These are phyloP conservation scores for Polypedilum pembai DNA, from an alignment of 1,140 invertebrate species.

Conservation along the genomic window DNA sequence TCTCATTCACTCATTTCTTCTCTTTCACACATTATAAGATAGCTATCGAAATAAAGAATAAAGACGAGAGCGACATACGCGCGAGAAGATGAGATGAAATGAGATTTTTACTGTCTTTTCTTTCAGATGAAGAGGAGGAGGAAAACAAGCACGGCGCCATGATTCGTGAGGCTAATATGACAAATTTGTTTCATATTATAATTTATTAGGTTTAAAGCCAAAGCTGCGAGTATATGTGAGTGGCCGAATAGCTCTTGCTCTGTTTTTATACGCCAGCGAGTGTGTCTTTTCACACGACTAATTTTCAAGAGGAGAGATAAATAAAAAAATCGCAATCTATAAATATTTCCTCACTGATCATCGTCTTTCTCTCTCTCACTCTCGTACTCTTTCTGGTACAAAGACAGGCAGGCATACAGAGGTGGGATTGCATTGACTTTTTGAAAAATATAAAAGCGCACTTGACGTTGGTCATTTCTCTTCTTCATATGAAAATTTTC, in stretches of 20 bases:
- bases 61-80: background rate
- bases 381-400: too few species aligned
- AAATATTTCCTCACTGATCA: conserved; percentile 13
- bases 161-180: conserved; percentile 23
- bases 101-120: conserved; percentile 1
- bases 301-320: background rate
- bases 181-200: conserved; percentile 27
- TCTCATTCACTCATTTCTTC: too few species aligned
- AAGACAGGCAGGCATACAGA: background rate
- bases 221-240: conserved; percentile 2
- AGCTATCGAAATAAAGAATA: background rate
- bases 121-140: background rate
- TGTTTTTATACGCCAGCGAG: background rate
- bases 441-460: background rate
- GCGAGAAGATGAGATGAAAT: background rate
- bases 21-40: background rate
- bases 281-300: background rate
- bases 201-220: conserved; percentile 22
- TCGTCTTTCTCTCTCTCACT: too few species aligned
- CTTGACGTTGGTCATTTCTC: background rate
- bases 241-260: background rate
- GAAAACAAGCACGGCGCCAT: background rate
- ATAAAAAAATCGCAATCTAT: conserved; percentile 25
- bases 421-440: background rate
- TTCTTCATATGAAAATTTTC: background rate